Conservation (phyloP, 2,113 vertebrate species). For the Stercorarius parasiticus region DNA sequence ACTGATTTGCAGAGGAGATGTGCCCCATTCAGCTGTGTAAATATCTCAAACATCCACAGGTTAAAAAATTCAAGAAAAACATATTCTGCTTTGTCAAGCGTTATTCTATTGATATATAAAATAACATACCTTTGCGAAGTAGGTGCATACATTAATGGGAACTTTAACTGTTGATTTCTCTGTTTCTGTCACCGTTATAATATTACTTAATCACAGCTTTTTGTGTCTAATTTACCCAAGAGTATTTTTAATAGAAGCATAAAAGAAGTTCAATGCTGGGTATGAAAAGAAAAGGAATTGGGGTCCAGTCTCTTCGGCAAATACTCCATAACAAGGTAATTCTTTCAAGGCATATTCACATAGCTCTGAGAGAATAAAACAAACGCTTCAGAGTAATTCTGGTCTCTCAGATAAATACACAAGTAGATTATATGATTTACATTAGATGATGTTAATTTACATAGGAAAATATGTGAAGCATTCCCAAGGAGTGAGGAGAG, state of each 20-base stretch:
- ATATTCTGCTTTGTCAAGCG: neutral
- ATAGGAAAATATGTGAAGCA: neutral
- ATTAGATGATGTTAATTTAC: neutral
- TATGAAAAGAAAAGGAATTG: constrained; percentile 29
- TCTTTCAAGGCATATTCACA: constrained; percentile 44
- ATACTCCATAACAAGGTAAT: constrained; percentile 40
- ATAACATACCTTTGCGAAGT: constrained; percentile 21
- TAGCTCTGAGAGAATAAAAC: constrained; percentile 31
- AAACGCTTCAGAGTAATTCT: constrained; percentile 20
- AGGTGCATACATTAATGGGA: constrained; percentile 6
- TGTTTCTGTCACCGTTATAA: constrained; percentile 45
- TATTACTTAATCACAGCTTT: constrained; percentile 55
- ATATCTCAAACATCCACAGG: neutral
- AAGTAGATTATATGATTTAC: constrained; percentile 9
- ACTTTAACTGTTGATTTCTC: constrained; percentile 41
- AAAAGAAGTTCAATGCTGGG: neutral
- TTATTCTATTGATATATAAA: neutral
- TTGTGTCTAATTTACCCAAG: constrained; percentile 57
- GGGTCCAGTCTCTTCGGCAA: constrained; percentile 48
- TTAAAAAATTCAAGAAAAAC: constrained; percentile 1
- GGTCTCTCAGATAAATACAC: constrained; percentile 15
- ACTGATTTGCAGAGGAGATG: neutral
- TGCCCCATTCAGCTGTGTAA: neutral
- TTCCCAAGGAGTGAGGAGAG: neutral
- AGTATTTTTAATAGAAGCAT: constrained; percentile 40